Evolutionary conservation across 2,113 vertebrate species (phyloP).

Genomic region (Regulus satrapa): DNA sequence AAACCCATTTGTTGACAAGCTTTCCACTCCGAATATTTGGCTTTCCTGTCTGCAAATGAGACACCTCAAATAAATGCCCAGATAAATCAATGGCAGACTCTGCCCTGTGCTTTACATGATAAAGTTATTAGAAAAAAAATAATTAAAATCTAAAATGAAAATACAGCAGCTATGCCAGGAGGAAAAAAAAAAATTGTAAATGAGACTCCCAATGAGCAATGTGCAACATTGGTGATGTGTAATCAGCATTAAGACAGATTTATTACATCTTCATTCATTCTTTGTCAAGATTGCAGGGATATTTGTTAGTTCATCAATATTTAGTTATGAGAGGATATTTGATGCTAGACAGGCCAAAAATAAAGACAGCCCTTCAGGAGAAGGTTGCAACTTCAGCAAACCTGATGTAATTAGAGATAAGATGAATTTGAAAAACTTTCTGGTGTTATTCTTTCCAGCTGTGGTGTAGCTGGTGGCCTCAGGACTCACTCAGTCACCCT

Average conservation of each 20-base stretch:
- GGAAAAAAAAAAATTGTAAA: background rate
- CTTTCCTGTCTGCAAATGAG: background rate
- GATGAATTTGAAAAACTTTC: background rate
- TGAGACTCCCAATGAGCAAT: background rate
- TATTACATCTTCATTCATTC: background rate
- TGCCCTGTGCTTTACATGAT: background rate
- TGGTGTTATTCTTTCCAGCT: background rate
- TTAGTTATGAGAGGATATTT: background rate
- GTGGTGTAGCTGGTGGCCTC: background rate
- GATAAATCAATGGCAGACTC: background rate
- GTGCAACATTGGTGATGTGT: background rate
- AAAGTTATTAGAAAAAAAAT: background rate
- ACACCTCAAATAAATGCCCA: background rate
- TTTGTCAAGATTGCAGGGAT: background rate
- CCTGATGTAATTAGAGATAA: background rate
- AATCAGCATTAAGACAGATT: background rate
- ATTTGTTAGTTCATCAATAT: background rate
- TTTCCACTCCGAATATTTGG: background rate
- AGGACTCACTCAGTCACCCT: background rate
- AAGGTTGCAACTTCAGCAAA: background rate
- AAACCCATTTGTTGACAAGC: background rate
- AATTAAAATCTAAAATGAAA: background rate
- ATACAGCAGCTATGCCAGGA: background rate
- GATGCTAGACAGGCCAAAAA: background rate
- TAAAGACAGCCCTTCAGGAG: background rate